A percentile compares a stretch with the other conserved stretches of the same genome.
Evolutionary conservation across 2,888 invertebrate genomes (phyloP).

Genomic region (Opisthograptis luteolata): DNA sequence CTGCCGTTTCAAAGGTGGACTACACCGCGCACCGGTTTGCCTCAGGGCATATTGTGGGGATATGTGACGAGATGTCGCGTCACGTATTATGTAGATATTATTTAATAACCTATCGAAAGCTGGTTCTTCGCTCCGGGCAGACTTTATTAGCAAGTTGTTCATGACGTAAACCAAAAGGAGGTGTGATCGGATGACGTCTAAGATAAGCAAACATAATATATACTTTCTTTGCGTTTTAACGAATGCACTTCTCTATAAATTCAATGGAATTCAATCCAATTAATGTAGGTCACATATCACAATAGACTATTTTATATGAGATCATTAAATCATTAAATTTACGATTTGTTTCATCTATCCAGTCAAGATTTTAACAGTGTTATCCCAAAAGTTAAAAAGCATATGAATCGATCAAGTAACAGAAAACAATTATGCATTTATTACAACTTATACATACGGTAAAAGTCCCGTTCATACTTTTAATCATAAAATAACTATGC

Average conservation of each 20-base stretch:
- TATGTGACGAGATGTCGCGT: constrained; percentile 30
- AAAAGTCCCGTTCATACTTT: neutral
- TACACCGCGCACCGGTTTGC: constrained; percentile 15
- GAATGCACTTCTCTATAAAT: too few species aligned
- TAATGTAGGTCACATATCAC: too few species aligned
- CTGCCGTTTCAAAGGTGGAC: constrained; percentile 2
- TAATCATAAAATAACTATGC: constrained; percentile 4
- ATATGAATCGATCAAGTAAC: neutral
- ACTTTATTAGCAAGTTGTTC: constrained; percentile 32
- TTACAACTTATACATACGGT: too few species aligned
- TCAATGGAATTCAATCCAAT: too few species aligned
- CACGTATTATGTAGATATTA: constrained; percentile 36
- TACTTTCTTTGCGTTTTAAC: too few species aligned
- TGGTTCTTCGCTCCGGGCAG: constrained; percentile 35
- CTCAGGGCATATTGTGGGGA: constrained; percentile 16
- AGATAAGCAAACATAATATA: too few species aligned
- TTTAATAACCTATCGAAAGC: constrained; percentile 38
- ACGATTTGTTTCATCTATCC: too few species aligned
- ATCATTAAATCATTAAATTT: too few species aligned
- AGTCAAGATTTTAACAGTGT: too few species aligned
- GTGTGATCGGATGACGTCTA: constrained; percentile 22
- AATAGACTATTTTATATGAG: too few species aligned
- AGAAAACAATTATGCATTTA: neutral
- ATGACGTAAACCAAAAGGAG: constrained; percentile 26
- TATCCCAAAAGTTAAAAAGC: too few species aligned